Evolutionary conservation across 1,140 invertebrate species (phyloP).

Genomic region (Frieseomelitta varia): DNA sequence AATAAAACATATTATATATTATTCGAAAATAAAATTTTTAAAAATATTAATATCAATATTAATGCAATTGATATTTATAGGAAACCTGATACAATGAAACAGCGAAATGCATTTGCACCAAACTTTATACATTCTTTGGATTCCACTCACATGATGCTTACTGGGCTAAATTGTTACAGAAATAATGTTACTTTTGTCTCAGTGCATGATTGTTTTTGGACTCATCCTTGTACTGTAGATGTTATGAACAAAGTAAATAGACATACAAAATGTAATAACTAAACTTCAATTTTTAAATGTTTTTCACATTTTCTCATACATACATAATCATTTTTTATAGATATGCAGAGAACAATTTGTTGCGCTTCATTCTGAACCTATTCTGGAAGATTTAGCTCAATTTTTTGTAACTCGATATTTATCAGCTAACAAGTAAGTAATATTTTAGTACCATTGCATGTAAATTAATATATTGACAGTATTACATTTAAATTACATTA

Average conservation of each 20-base stretch:
- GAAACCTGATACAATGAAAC: conserved; percentile 93
- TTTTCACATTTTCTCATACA: neutral
- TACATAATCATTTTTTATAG: conserved; percentile 80
- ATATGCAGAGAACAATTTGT: conserved; percentile 98
- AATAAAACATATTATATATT: neutral
- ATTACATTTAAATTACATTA: neutral
- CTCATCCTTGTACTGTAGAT: conserved; percentile 94
- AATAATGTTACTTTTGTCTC: conserved; percentile 95
- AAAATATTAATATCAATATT: neutral
- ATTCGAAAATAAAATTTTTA: neutral
- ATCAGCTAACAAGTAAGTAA: conserved; percentile 62
- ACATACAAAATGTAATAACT: neutral
- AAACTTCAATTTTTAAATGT: neutral
- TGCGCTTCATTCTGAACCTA: conserved; percentile 94
- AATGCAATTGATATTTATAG: conserved; percentile 81
- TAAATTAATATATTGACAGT: neutral
- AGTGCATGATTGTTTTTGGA: conserved; percentile 99
- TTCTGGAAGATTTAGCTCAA: conserved; percentile 93
- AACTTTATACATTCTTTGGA: conserved; percentile 99
- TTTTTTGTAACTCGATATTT: conserved; percentile 87
- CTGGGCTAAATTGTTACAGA: conserved; percentile 92
- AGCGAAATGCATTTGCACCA: conserved; percentile 99
- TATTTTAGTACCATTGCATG: neutral
- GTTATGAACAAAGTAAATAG: conserved; percentile 92
- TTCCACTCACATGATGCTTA: conserved; percentile 99